Conservation (phyloP, 2,888 invertebrate genomes). For the Halocaridina rubra region DNA sequence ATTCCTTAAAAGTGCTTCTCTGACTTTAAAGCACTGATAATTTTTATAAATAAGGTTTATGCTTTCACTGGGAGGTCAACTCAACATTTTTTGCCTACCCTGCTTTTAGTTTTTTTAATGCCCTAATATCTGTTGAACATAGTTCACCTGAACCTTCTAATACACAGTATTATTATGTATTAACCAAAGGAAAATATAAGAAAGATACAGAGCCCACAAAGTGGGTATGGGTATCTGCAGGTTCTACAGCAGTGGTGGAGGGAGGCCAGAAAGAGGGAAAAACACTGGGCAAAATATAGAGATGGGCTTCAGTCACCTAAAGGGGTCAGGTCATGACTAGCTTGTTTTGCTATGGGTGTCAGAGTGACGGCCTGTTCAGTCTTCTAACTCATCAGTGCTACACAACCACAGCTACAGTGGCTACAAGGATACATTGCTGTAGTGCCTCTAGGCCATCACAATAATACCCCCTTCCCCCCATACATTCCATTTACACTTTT, state of each 20-base stretch:
- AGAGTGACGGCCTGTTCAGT: constrained; percentile 5
- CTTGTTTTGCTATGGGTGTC: constrained; percentile 20
- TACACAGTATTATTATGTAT: no score
- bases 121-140: no score
- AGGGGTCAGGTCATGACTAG: constrained; percentile 21
- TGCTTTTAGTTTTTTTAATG: no score
- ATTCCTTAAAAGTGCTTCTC: no score
- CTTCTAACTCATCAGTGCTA: constrained; percentile 20
- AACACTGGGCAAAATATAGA: constrained; percentile 28
- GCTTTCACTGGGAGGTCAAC: no score
- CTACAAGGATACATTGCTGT: constrained; percentile 17
- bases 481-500: constrained; percentile 12
- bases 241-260: neutral
- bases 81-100: no score
- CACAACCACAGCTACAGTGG: constrained; percentile 24
- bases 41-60: no score
- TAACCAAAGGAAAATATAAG: no score
- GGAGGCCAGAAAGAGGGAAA: constrained; percentile 1
- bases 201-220: no score
- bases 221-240: no score
- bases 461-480: constrained; percentile 16
- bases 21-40: no score
- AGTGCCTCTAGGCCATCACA: constrained; percentile 1
- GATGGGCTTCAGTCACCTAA: constrained; percentile 33
- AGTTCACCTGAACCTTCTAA: no score